Conservation (phyloP, 2,888 invertebrate species). For the Conchocele bisecta region DNA sequence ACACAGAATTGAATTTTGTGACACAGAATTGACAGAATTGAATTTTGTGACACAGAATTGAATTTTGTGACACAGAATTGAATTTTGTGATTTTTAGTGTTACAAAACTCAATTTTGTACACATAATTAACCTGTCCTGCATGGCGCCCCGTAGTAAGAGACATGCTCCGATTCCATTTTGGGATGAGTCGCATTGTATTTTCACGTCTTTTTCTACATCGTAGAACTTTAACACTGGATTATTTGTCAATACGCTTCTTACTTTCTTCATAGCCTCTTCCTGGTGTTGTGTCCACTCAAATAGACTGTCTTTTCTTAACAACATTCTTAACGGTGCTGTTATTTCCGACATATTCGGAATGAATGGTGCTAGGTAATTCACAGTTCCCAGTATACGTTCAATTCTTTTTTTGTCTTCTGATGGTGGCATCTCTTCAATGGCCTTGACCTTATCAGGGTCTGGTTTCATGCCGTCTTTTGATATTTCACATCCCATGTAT, state of each 20-base stretch:
- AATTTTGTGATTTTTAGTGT: too few relatives aligned
- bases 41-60: too few relatives aligned
- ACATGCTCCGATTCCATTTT: too few relatives aligned
- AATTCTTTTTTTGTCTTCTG: conserved; percentile 14
- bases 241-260: conserved; percentile 16
- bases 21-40: too few relatives aligned
- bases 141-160: too few relatives aligned
- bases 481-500: conserved; percentile 47
- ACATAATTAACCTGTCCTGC: too few relatives aligned
- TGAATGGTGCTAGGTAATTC: conserved; percentile 33
- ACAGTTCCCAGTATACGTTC: conserved; percentile 33
- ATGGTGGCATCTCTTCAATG: conserved; percentile 18
- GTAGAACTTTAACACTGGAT: conserved; percentile 31
- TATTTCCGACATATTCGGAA: conserved; percentile 31
- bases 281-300: conserved; percentile 15
- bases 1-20: too few relatives aligned
- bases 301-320: conserved; percentile 17
- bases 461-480: conserved; percentile 9
- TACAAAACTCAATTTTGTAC: too few relatives aligned
- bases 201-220: conserved; percentile 23
- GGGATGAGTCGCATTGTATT: too few relatives aligned
- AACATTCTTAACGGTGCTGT: conserved; percentile 34
- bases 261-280: conserved; percentile 20
- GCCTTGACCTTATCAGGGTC: conserved; percentile 31
- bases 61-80: too few relatives aligned